Conservation (phyloP, 2,888 invertebrate species). For the Tuta absoluta region DNA sequence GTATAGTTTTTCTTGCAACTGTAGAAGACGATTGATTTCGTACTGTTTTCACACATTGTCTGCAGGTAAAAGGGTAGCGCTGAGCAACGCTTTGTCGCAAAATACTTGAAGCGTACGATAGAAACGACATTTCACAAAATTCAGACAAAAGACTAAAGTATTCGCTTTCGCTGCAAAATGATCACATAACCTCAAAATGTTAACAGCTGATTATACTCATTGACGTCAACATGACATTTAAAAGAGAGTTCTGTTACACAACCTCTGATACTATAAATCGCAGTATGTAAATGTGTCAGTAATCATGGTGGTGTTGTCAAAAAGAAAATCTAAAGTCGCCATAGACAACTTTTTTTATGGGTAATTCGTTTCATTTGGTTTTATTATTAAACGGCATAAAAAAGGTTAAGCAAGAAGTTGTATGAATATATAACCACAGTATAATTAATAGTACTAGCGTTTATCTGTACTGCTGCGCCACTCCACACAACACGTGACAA, state of each 20-base stretch:
- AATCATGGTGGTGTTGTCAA: too few relatives aligned
- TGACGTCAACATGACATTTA: background rate
- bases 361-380: too few relatives aligned
- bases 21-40: constrained; percentile 49
- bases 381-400: too few relatives aligned
- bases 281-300: too few relatives aligned
- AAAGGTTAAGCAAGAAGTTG: too few relatives aligned
- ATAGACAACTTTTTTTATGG: too few relatives aligned
- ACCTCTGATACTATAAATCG: too few relatives aligned
- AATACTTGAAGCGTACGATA: constrained; percentile 51
- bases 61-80: constrained; percentile 44
- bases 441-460: too few relatives aligned
- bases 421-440: too few relatives aligned
- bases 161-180: background rate
- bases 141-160: constrained; percentile 17
- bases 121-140: constrained; percentile 50
- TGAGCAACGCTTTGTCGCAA: constrained; percentile 47
- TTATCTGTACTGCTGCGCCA: too few relatives aligned
- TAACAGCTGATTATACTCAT: constrained; percentile 25
- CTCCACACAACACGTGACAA: too few relatives aligned
- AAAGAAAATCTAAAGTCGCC: too few relatives aligned
- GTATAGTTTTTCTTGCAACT: constrained; percentile 59
- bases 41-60: constrained; percentile 43
- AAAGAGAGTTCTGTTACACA: background rate
- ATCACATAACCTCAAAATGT: constrained; percentile 17